Conservation (phyloP, 92 coral and sea anemone genomes). For the Anthopleura xanthogrammica region DNA sequence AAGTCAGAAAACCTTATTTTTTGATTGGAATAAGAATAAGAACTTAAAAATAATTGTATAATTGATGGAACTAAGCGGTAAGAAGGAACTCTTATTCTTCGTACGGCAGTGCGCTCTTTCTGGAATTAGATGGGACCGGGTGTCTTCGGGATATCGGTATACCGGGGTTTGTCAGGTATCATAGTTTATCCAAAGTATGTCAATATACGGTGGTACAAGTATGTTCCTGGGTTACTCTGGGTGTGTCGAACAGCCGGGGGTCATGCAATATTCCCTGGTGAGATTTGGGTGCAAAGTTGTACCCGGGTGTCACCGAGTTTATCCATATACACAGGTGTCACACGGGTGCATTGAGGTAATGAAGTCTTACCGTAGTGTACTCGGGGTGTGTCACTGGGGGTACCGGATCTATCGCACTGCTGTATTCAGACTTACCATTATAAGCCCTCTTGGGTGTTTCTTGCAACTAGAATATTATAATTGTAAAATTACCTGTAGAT, state of each 20-base stretch:
- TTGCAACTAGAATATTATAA: background rate
- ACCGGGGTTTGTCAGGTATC: background rate
- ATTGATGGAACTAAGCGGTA: background rate
- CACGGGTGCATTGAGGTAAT: background rate
- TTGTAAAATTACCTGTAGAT: background rate
- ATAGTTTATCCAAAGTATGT: background rate
- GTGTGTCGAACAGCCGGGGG: too few relatives aligned
- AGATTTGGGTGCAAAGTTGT: too few relatives aligned
- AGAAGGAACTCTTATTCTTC: background rate
- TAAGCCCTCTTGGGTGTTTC: background rate
- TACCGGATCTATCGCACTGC: background rate
- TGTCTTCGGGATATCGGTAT: background rate
- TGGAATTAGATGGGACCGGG: background rate
- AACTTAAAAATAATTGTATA: background rate
- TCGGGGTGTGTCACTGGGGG: background rate
- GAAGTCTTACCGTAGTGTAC: background rate
- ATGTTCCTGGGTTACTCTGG: too few relatives aligned
- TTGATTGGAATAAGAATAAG: slow-evolving; percentile 5
- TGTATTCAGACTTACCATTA: background rate
- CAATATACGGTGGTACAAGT: background rate
- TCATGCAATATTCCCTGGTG: too few relatives aligned
- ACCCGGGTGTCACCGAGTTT: background rate
- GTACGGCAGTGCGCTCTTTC: background rate
- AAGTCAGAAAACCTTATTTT: background rate
- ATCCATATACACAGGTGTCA: background rate